A percentile compares a stretch with the other conserved stretches of the same genome.
These are phyloP conservation scores for Aleiodes alternator DNA, from an alignment of 2,888 invertebrate genomes.

Conservation along the genomic window DNA sequence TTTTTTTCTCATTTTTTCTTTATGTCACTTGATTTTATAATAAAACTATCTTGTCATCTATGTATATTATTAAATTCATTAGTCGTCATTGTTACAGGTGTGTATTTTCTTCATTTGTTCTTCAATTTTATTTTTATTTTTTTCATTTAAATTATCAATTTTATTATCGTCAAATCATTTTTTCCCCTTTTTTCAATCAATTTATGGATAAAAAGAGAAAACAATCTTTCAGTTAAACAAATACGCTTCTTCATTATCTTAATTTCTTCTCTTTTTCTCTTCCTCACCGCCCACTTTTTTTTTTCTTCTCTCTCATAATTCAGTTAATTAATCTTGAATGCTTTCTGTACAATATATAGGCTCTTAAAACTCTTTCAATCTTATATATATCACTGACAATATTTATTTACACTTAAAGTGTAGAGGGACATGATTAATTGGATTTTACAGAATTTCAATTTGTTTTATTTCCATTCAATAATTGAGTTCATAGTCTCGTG, in stretches of 20 bases:
- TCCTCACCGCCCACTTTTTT: neutral
- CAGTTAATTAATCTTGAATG: slow-evolving; percentile 16
- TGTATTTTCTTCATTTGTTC: slow-evolving; percentile 32
- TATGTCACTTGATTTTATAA: slow-evolving; percentile 59
- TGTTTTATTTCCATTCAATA: slow-evolving; percentile 31
- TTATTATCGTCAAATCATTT: slow-evolving; percentile 52
- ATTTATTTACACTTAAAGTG: slow-evolving; percentile 53
- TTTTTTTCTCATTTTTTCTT: neutral
- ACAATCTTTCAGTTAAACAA: slow-evolving; percentile 67
- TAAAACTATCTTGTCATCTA: slow-evolving; percentile 65
- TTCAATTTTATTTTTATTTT: neutral
- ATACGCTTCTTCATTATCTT: slow-evolving; percentile 60
- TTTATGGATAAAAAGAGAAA: slow-evolving; percentile 54
- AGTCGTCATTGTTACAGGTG: slow-evolving; percentile 61
- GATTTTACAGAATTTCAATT: slow-evolving; percentile 40
- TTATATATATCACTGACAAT: slow-evolving; percentile 63
- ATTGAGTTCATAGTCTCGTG: slow-evolving; percentile 29
- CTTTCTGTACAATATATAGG: slow-evolving; percentile 72
- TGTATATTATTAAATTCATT: slow-evolving; percentile 65
- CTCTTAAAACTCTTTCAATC: slow-evolving; percentile 67
- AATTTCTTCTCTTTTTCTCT: neutral
- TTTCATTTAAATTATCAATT: slow-evolving; percentile 46
- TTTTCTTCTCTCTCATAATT: slow-evolving; percentile 1
- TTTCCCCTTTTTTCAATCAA: slow-evolving; percentile 14
- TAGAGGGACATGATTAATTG: slow-evolving; percentile 47